These are phyloP conservation scores for Agrochola lychnidis DNA, from an alignment of 2,888 invertebrate species.

Conservation along the genomic window DNA sequence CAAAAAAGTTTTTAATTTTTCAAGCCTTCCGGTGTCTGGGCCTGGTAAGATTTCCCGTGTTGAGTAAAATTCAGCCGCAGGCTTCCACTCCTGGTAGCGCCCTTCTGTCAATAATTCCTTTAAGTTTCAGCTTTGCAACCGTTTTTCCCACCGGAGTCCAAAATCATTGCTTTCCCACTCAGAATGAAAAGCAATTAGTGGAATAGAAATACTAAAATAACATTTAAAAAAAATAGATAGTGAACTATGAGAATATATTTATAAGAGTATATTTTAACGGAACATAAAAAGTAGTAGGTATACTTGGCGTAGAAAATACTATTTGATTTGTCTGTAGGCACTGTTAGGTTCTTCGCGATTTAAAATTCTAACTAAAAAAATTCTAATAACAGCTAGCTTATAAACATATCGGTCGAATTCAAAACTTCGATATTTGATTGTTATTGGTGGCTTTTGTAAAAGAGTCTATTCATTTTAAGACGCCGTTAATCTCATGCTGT, in stretches of 20 bases:
- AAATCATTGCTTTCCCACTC: no score
- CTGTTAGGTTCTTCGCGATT: no score
- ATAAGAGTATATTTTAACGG: no score
- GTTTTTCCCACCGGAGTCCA: neutral
- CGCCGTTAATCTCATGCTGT: neutral
- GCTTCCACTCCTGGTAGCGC: constrained; percentile 85
- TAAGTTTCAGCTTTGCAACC: neutral
- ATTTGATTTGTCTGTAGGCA: neutral
- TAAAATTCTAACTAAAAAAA: no score
- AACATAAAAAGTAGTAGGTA: no score
- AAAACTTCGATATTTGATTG: no score
- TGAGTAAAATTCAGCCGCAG: constrained; percentile 91
- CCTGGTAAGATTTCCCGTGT: constrained; percentile 93
- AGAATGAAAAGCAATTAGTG: no score
- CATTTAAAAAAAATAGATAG: no score
- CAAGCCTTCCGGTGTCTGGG: no score
- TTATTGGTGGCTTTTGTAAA: neutral
- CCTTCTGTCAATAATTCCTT: constrained; percentile 93
- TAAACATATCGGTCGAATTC: neutral
- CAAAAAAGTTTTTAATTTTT: constrained; percentile 92
- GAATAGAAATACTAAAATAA: no score
- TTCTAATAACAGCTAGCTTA: neutral
- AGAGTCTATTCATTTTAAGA: neutral
- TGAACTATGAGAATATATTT: no score
- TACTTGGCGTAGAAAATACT: neutral